These are phyloP conservation scores for Perca schrenkii DNA, from an alignment of 2,113 vertebrate species.

Conservation along the genomic window DNA sequence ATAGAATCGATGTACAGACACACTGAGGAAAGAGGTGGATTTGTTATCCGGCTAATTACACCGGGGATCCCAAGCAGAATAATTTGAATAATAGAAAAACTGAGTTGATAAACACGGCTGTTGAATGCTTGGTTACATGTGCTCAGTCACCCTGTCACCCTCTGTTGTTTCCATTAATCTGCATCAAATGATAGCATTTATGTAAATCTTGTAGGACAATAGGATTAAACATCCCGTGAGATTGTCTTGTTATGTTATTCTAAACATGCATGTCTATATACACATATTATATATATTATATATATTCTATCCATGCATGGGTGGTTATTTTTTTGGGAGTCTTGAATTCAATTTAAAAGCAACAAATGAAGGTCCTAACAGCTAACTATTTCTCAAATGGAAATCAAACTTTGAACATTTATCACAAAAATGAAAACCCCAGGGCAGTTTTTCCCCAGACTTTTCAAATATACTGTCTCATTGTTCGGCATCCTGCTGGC, in stretches of 20 bases:
- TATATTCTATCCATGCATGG: neutral
- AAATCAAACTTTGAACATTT: constrained; percentile 10
- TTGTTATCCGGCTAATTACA: constrained; percentile 77
- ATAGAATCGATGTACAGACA: constrained; percentile 50
- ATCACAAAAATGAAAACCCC: neutral
- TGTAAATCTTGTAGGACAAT: constrained; percentile 49
- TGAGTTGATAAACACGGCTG: constrained; percentile 61
- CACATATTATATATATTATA: too few relatives aligned
- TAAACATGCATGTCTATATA: constrained; percentile 9
- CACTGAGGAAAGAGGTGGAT: constrained; percentile 55
- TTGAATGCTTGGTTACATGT: constrained; percentile 47
- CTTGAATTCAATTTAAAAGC: neutral
- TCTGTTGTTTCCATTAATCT: constrained; percentile 37
- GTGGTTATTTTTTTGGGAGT: neutral
- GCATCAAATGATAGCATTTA: constrained; percentile 49
- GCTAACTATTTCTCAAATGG: neutral
- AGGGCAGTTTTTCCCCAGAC: neutral
- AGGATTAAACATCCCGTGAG: constrained; percentile 42
- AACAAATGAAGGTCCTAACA: neutral
- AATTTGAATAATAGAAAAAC: constrained; percentile 65
- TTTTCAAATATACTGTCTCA: constrained; percentile 11
- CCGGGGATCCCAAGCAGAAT: constrained; percentile 71
- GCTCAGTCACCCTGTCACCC: constrained; percentile 28
- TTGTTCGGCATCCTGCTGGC: constrained; percentile 23
- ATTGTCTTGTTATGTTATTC: constrained; percentile 15